phyloP scores from a whole-genome alignment of 2,797 vertebrate species.

The Halcyon smyrnensis region DNA sequence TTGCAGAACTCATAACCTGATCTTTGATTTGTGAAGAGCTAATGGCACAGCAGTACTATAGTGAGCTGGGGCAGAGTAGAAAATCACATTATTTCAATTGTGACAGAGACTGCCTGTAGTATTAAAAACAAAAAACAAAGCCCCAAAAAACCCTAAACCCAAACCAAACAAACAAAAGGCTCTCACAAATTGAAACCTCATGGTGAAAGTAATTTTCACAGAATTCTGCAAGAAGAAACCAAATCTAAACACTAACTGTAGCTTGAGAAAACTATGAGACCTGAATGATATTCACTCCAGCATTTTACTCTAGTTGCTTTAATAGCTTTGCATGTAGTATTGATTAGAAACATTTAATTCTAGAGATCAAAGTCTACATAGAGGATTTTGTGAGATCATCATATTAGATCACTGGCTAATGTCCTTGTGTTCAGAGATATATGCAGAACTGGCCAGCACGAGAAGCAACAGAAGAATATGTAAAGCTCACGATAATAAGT shows the following conservation, averaged over 20 bases:
- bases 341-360: not conserved
- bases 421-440: not conserved
- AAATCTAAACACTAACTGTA: not conserved
- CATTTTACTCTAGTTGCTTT: not conserved
- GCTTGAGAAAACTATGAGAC: not conserved
- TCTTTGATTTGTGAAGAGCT: not conserved
- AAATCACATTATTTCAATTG: slow-evolving; percentile 1
- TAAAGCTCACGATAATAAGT: not conserved
- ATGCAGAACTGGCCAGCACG: not conserved
- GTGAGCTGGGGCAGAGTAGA: not conserved
- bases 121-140: not conserved
- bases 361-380: not conserved
- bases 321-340: not conserved
- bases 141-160: not conserved
- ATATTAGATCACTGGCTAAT: not conserved
- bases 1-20: not conserved
- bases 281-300: not conserved
- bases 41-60: not conserved
- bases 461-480: not conserved
- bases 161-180: not conserved
- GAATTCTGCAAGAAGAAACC: not conserved
- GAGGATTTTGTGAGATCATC: not conserved
- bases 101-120: not conserved
- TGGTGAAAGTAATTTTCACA: not conserved
- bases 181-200: not conserved